A percentile compares a stretch with the other conserved stretches of the same genome.
These are phyloP conservation scores for Lapara coniferarum DNA, from an alignment of 2,888 invertebrate genomes.

Conservation along the genomic window DNA sequence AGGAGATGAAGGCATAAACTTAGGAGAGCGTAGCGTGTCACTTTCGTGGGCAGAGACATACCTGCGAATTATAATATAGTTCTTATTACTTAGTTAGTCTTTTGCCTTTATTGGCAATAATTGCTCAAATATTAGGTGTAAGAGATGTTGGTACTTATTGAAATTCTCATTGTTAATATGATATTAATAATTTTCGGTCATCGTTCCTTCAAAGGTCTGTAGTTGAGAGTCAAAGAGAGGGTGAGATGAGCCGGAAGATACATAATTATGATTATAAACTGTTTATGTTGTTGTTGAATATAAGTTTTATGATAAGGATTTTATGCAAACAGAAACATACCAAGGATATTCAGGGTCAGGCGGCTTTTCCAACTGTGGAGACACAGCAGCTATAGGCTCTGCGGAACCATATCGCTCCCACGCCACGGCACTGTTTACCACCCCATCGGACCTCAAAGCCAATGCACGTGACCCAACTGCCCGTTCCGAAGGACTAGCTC, in stretches of 20 bases:
- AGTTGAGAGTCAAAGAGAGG: too few relatives aligned
- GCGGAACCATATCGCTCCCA: conserved; percentile 72
- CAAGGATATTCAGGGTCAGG: conserved; percentile 89
- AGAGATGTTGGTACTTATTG: too few relatives aligned
- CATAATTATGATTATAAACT: too few relatives aligned
- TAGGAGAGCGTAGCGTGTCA: conserved; percentile 86
- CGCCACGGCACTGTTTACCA: conserved; percentile 70
- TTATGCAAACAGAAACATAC: conserved; percentile 62
- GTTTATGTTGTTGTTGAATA: too few relatives aligned
- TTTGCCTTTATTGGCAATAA: neutral
- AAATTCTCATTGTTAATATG: too few relatives aligned
- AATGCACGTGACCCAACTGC: conserved; percentile 83
- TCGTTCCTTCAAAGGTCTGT: too few relatives aligned
- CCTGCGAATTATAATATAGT: conserved; percentile 59
- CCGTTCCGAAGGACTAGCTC: conserved; percentile 64
- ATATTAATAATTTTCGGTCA: too few relatives aligned
- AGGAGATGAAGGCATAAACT: conserved; percentile 86
- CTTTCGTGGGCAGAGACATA: conserved; percentile 86
- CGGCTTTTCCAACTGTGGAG: conserved; percentile 84
- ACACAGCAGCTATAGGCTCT: conserved; percentile 71
- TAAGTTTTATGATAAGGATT: too few relatives aligned
- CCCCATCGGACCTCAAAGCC: conserved; percentile 64
- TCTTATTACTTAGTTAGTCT: neutral
- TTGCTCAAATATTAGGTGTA: neutral
- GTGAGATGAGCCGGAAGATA: too few relatives aligned